Conservation (phyloP, 2,113 vertebrate genomes). For the Tetrax tetrax region DNA sequence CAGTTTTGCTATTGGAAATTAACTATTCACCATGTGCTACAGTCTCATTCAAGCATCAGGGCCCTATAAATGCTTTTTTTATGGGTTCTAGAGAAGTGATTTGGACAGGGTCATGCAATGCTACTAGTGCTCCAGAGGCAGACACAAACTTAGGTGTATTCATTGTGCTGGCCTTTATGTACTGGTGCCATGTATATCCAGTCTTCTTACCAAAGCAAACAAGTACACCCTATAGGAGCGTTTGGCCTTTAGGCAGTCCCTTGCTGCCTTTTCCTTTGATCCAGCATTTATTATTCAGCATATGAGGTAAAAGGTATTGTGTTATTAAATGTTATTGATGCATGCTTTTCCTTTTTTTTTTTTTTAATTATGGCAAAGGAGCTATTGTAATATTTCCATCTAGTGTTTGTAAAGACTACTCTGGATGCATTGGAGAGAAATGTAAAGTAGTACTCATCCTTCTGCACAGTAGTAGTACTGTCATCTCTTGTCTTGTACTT, state of each 20-base stretch:
- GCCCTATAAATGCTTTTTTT: neutral
- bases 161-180: neutral
- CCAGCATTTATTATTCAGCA: neutral
- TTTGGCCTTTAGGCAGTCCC: neutral
- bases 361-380: neutral
- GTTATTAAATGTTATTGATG: neutral
- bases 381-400: neutral
- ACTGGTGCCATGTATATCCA: neutral
- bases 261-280: neutral
- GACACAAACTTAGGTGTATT: neutral
- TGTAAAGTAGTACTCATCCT: neutral
- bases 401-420: neutral
- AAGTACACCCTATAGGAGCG: neutral
- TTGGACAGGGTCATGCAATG: neutral
- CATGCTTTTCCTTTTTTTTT: neutral
- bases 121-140: neutral
- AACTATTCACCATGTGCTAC: neutral
- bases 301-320: neutral
- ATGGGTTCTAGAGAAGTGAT: neutral
- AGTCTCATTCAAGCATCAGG: neutral
- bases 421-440: neutral
- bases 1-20: neutral
- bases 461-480: neutral
- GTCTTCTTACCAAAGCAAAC: neutral
- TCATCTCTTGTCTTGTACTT: neutral